Conservation (phyloP, 2,888 invertebrate species). For the Tiliacea citrago region DNA sequence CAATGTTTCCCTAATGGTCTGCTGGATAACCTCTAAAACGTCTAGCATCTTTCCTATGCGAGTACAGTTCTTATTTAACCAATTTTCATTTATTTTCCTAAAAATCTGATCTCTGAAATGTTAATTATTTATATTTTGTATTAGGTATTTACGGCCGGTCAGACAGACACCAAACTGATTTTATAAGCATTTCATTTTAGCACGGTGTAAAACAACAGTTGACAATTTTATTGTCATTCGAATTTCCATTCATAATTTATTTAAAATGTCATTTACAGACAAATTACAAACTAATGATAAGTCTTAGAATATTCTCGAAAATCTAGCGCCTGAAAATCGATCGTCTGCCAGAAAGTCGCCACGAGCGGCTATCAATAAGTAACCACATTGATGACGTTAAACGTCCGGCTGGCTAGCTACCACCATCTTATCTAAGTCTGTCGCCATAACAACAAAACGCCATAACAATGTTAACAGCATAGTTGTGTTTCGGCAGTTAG, state of each 20-base stretch:
- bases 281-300: neutral
- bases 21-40: no score
- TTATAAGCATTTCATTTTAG: neutral
- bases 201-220: neutral
- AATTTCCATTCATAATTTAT: neutral
- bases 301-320: neutral
- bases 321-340: neutral
- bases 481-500: no score
- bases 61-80: constrained; percentile 1
- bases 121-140: constrained; percentile 17
- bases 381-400: neutral
- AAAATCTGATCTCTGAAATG: constrained; percentile 1
- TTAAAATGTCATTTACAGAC: neutral
- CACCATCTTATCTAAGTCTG: no score
- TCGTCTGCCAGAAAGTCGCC: neutral
- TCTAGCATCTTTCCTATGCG: neutral
- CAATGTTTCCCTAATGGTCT: no score
- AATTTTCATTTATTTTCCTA: neutral
- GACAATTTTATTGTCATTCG: neutral
- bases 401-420: no score
- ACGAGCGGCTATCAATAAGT: neutral
- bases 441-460: no score
- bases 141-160: neutral
- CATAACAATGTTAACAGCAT: no score
- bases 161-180: neutral